Base-by-base conservation (phyloP, 1,140 invertebrate genomes). In the Ctenoplectra terminalis region DNA sequence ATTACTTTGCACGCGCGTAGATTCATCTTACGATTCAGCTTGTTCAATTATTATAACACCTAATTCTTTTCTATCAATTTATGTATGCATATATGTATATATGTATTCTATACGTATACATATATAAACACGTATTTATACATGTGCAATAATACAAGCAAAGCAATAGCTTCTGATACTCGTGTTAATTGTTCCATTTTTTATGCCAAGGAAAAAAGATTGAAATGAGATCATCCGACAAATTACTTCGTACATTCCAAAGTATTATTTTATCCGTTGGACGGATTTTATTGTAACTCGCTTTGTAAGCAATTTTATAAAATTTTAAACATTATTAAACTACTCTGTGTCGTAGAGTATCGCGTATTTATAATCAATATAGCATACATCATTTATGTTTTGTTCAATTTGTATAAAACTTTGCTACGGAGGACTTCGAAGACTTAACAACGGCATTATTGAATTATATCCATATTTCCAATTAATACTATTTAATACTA, bases 171-270 rank as follows among this genome's bases (percentile, higher is more conserved):
- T 81, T 58, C n/a, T 66, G 20, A 67, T 84, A 77, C 17, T 70
- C 69, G 70, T 81, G 48, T 54, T 26, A 26, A 37, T 73, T 50
- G 26, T 6, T 34, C 31, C 23, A 8, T 85, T 64, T 63, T 87
- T 58, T 63, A 86, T 87, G 84, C 82, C 77, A 83, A 87, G 81
- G 66, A 84, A 87, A 87, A 90, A 85, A 77, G 9, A 40, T 70
- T 23, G 31, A 60, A 63, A n/a, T 40, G 23, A 23, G 15, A 75
- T 66, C 48, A 20, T 54, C 61, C 48, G 31, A 7, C 11, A 63
- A 61, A 46, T 46, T 50, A 43, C 1, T 31, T 13, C 20, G 20
- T 7, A 8, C 0, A 17, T n/a, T 20, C 34, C 17, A 63, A 80
- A 15, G 31, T 60, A 26, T n/a, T 56, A 66, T 29, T 40, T 48